Conservation (phyloP, 1,140 invertebrate species). For the Bathynomus jamesi region DNA sequence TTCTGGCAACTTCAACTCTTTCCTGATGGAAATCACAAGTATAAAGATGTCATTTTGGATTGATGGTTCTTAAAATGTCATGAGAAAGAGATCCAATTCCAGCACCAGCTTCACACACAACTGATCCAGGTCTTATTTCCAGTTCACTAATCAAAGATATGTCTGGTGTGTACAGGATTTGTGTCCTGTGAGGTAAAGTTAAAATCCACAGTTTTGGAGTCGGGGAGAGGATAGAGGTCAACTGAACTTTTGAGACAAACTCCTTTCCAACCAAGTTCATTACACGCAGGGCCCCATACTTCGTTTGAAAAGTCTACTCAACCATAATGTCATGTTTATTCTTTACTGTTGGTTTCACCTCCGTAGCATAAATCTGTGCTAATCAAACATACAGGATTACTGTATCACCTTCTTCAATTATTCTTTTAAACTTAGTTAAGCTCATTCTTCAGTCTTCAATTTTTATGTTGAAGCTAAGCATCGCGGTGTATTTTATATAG, state of each 20-base stretch:
- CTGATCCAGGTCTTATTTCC: conserved; percentile 76
- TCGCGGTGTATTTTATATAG: too few relatives aligned
- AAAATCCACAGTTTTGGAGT: conserved; percentile 94
- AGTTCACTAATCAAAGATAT: conserved; percentile 90
- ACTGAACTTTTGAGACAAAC: conserved; percentile 60
- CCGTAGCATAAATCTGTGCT: conserved; percentile 70
- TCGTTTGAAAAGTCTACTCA: conserved; percentile 86
- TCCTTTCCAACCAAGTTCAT: conserved; percentile 71
- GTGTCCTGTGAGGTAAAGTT: conserved; percentile 88
- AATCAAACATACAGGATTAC: conserved; percentile 83
- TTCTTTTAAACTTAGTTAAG: conserved; percentile 68
- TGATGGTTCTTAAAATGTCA: conserved; percentile 72
- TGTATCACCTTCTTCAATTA: conserved; percentile 80
- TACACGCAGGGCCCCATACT: conserved; percentile 85
- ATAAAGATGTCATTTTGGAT: conserved; percentile 80
- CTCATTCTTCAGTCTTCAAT: conserved; percentile 76
- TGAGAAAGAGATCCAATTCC: conserved; percentile 96
- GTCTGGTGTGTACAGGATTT: conserved; percentile 96
- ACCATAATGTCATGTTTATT: conserved; percentile 67
- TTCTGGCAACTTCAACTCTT: conserved; percentile 53
- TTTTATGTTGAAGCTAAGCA: background rate
- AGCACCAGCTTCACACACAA: conserved; percentile 64
- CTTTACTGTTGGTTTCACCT: conserved; percentile 55
- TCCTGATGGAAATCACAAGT: conserved; percentile 97
- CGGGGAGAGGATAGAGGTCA: conserved; percentile 77